Percentiles rank a stretch among this genome's conserved stretches.
Evolutionary conservation across 2,888 invertebrate genomes (phyloP).

Genomic region (Macrosoma leucophasiata): DNA sequence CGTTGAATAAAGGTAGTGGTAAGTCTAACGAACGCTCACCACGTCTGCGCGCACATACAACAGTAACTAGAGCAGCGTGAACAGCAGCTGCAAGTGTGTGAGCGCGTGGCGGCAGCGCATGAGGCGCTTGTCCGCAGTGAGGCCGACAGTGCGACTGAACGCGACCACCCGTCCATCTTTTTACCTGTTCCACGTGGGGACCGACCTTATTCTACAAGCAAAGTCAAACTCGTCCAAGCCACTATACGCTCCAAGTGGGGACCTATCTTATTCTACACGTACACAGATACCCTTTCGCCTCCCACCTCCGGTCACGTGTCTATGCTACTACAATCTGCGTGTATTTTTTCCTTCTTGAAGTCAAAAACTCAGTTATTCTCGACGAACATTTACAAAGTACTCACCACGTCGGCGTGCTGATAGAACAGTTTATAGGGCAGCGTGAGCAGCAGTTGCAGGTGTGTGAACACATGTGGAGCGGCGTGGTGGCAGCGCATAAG

Average conservation of each 20-base stretch:
- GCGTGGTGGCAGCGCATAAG: constrained; percentile 22
- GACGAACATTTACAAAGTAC: too few species aligned
- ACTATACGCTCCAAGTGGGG: too few species aligned
- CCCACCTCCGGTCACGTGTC: too few species aligned
- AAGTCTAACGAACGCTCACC: too few species aligned
- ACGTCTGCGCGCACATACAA: neutral
- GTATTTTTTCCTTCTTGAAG: too few species aligned
- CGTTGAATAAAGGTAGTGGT: too few species aligned
- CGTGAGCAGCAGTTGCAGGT: neutral
- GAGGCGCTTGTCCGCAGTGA: neutral
- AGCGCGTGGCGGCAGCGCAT: neutral
- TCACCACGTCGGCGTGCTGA: constrained; percentile 43
- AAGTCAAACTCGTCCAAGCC: too few species aligned
- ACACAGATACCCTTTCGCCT: too few species aligned
- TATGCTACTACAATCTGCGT: too few species aligned
- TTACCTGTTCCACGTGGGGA: constrained; percentile 84
- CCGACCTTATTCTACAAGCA: constrained; percentile 91
- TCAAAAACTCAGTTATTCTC: too few species aligned
- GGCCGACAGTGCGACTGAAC: too few species aligned
- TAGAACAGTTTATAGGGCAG: neutral
- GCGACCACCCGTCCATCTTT: constrained; percentile 74
- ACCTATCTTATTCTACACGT: too few species aligned
- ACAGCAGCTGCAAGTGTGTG: neutral
- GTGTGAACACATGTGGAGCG: neutral
- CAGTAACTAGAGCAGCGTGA: neutral